Evolutionary conservation across 2,888 invertebrate genomes (phyloP).

Genomic region (Nipponacmea schrenckii): DNA sequence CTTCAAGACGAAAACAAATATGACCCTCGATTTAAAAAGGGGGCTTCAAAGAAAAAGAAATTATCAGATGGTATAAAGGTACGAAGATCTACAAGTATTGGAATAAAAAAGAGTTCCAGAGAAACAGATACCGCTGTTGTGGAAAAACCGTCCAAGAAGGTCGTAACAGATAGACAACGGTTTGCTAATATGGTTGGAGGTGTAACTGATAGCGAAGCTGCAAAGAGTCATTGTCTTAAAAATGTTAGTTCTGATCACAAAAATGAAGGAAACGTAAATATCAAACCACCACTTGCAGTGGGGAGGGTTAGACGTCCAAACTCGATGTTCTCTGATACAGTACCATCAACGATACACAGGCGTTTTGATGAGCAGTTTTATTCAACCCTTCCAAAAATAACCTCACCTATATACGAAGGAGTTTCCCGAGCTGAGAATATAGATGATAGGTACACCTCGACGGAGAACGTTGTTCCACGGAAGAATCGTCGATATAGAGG

Average conservation of each 20-base stretch:
- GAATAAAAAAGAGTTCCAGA: neutral
- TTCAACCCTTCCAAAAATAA: neutral
- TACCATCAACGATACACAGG: too few species aligned
- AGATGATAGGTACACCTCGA: neutral
- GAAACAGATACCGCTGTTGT: neutral
- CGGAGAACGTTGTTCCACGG: too few species aligned
- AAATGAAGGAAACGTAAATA: neutral
- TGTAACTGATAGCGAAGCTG: conserved; percentile 16
- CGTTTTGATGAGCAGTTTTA: neutral
- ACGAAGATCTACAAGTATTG: too few species aligned
- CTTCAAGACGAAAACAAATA: conserved; percentile 11
- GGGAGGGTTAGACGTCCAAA: neutral
- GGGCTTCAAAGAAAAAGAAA: conserved; percentile 2
- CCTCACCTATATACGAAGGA: neutral
- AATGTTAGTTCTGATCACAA: neutral
- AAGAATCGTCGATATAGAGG: neutral
- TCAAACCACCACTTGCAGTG: neutral
- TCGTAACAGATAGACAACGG: conserved; percentile 5
- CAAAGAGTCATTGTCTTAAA: conserved; percentile 4
- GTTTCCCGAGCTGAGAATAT: neutral
- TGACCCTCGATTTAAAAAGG: conserved; percentile 19
- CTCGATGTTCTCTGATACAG: neutral
- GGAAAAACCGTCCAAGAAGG: neutral
- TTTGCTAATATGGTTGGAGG: conserved; percentile 17
- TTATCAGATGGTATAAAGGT: neutral